These are phyloP conservation scores for Sialia sialis DNA, from an alignment of 2,113 vertebrate genomes.

Conservation along the genomic window DNA sequence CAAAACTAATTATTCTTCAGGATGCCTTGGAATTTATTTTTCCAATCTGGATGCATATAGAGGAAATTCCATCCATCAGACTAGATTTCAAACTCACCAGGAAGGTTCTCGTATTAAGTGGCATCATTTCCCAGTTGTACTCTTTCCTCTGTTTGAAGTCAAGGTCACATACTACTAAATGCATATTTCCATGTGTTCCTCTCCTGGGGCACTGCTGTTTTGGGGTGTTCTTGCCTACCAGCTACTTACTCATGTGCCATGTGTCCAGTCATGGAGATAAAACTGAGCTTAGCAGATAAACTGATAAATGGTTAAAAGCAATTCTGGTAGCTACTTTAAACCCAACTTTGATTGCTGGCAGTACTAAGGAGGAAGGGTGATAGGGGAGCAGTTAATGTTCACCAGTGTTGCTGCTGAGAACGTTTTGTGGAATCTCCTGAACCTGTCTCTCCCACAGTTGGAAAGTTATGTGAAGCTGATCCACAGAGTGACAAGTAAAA, in stretches of 20 bases:
- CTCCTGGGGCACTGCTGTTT: neutral
- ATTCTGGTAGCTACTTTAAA: neutral
- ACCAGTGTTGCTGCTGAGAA: neutral
- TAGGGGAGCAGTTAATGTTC: neutral
- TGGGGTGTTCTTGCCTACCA: accelerated
- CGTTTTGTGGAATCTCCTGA: neutral
- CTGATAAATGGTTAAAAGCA: neutral
- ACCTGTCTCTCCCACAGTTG: neutral
- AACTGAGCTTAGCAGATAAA: neutral
- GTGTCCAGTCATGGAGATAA: neutral
- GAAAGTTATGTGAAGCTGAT: neutral
- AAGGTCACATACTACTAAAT: neutral
- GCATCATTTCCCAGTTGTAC: neutral
- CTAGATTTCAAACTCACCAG: neutral
- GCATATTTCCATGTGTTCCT: neutral
- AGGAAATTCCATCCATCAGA: neutral
- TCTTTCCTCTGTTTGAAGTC: neutral
- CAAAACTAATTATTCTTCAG: neutral
- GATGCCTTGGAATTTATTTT: neutral
- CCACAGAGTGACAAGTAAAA: neutral
- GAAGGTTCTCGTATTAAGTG: neutral
- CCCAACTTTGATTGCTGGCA: neutral
- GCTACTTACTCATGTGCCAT: neutral
- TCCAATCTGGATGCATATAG: neutral
- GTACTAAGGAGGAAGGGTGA: neutral